Evolutionary conservation across 2,113 vertebrate species (phyloP), one percentile per base, ranked within the genome.

Genomic region (Peucedramus taeniatus): DNA sequence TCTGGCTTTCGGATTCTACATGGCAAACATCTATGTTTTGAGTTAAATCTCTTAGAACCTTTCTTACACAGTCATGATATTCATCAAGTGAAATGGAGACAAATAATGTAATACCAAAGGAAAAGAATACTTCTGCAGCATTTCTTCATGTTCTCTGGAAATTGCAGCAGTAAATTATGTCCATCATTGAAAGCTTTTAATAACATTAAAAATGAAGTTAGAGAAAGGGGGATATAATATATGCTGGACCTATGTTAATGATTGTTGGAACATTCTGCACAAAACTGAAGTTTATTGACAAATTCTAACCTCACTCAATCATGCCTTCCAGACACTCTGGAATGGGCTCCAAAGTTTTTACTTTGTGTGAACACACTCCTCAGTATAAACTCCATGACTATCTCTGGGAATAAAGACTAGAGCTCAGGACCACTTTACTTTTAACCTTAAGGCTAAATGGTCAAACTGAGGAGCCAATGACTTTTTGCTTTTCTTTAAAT

Each of bases 381-480:
- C 13, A 39, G 11, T 44, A 47, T 47, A 71, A 63, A 57, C 35
- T 61, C 37, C 37, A 24, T 56, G 1, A n/a, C 19, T 35, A 54
- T 37, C 42, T 70, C 40, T 71, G 15, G 37, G 37, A 61, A 3
- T 3, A 61, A 83, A 56, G 42, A 15, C 12, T 35, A 37, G 9
- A 27, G 8, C 8, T 85, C 35, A 89, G 33, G 17, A 71, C 10
- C 3, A 27, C 28, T 45, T 13, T 50, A 8, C 23, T 83, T 63
- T 59, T 78, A 74, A 33, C 17, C 10, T 59, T 39, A 69, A 35
- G 7, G 3, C 0, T 5, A 59, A 47, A 39, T 26, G 26, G 10
- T 61, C n/a, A 69, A 74, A 74, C 11, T 16, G 37, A 0, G 0
- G 28, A 78, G 7, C 3, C 27, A 53, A 42, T 13, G 3, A 26